Percentiles rank a stretch among this genome's conserved stretches.
Conservation (phyloP, 2,113 vertebrate species). For the Pollachius pollachius region DNA sequence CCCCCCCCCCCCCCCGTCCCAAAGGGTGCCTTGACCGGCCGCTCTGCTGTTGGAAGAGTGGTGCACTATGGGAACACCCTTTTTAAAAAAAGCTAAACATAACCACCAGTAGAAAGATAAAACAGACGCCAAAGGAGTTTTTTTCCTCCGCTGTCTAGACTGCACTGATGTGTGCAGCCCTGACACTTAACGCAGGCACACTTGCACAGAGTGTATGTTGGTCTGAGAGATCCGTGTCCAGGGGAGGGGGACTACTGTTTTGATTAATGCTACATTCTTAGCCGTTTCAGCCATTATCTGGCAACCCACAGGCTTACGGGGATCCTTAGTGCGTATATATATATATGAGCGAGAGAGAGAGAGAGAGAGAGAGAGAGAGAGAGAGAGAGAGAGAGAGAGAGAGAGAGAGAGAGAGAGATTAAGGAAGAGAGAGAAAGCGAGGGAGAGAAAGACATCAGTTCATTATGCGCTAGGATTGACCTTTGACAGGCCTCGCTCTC, state of each 20-base stretch:
- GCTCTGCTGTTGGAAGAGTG: not conserved
- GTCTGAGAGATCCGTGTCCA: constrained; percentile 33
- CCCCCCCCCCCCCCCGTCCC: not conserved
- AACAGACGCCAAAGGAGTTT: constrained; percentile 26
- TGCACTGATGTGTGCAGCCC: not conserved
- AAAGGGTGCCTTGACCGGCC: constrained; percentile 1
- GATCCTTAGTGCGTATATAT: not conserved
- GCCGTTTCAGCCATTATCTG: not conserved
- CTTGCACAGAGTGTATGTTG: constrained; percentile 17
- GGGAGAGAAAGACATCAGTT: constrained; percentile 46
- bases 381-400: too few relatives aligned
- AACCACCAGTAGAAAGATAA: constrained; percentile 28
- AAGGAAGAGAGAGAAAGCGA: too few relatives aligned
- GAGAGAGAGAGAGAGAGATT: too few relatives aligned
- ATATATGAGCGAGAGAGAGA: too few relatives aligned
- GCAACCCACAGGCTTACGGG: too few relatives aligned
- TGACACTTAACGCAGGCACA: not conserved
- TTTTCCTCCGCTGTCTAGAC: constrained; percentile 17
- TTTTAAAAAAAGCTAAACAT: constrained; percentile 2
- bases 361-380: too few relatives aligned
- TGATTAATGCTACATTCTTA: constrained; percentile 46
- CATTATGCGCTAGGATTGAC: constrained; percentile 68
- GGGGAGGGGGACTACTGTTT: constrained; percentile 14
- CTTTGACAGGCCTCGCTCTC: constrained; percentile 57
- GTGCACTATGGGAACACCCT: constrained; percentile 3